phyloP scores from a whole-genome alignment of 2,113 vertebrate species.

The Dinomys branickii region DNA sequence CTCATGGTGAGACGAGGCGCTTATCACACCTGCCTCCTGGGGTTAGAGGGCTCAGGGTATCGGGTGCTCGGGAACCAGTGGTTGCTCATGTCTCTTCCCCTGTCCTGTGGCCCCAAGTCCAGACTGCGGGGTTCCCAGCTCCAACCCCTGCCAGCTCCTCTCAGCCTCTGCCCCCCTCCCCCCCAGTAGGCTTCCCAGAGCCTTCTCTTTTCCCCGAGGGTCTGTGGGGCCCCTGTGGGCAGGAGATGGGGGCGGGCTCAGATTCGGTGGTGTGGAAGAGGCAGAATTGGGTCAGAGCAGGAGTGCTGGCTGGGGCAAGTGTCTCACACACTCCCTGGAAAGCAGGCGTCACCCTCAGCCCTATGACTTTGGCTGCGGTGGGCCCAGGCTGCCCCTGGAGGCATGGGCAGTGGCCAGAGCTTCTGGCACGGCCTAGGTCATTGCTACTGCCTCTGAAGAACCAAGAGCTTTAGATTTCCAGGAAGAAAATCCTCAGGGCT shows the following conservation, averaged over 20 bases:
- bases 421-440: neutral
- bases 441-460: neutral
- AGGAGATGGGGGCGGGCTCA: neutral
- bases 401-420: neutral
- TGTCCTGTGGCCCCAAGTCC: no score
- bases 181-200: no score
- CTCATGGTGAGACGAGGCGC: neutral
- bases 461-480: neutral
- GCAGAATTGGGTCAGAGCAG: neutral
- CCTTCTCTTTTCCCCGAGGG: neutral
- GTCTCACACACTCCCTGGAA: neutral
- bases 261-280: neutral
- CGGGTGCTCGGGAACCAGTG: neutral
- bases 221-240: neutral
- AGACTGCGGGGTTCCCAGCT: rapidly evolving
- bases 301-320: neutral
- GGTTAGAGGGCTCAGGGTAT: rapidly evolving
- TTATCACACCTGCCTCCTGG: neutral
- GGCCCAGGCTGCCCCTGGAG: neutral
- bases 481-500: neutral
- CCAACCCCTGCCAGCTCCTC: neutral
- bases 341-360: neutral
- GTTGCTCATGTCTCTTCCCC: rapidly evolving
- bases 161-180: neutral
- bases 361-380: neutral